Evolutionary conservation across 2,113 vertebrate species (phyloP), one percentile per base, ranked within the genome.

Genomic region (Oryzias curvinotus): DNA sequence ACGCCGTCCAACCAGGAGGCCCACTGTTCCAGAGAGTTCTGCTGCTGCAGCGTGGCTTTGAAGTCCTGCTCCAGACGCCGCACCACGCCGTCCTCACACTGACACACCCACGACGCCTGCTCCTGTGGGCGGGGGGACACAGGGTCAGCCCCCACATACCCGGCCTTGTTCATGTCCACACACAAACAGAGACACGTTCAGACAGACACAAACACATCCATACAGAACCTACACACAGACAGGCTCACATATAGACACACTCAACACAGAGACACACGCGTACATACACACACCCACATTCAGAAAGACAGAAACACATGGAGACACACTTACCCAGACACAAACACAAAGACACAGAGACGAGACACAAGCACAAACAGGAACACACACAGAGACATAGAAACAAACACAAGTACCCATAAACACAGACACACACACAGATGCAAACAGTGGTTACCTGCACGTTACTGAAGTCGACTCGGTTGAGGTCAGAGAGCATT

Each of bases 91-190:
- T 97, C 95, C 52, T 95, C 95, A 62, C 95, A 96, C 80, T 94
- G 94, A 83, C 95, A 96, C 59, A 96, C 95, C 95, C 95, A 97
- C 7, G 95, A 96, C 15, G 95, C 95, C 90, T 97, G 95, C 81
- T 97, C 95, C 95, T 96, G 75, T 96, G 75, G 25, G 25, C 48
- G 55, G 25, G 48, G 55, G 14, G 30, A 45, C 7, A 18, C 3
- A 1, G 10, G 36, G 30, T 7, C 7, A 7, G 2, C 2, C 7
- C 30, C 30, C 30, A 36, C 30, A 36, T 36, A 36, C 30, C 10
- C 8, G 2, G 10, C 36, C 36, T 36, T 36, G 7, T 10, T 12
- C 36, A 36, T 12, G 36, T 36, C 36, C 36, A 36, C 36, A 36
- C 36, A 36, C 36, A 3, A 36, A 12, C 36, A 36, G 7, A 36